These are phyloP conservation scores for Drosophila sordidula DNA, from an alignment of 2,888 invertebrate genomes.

Conservation along the genomic window DNA sequence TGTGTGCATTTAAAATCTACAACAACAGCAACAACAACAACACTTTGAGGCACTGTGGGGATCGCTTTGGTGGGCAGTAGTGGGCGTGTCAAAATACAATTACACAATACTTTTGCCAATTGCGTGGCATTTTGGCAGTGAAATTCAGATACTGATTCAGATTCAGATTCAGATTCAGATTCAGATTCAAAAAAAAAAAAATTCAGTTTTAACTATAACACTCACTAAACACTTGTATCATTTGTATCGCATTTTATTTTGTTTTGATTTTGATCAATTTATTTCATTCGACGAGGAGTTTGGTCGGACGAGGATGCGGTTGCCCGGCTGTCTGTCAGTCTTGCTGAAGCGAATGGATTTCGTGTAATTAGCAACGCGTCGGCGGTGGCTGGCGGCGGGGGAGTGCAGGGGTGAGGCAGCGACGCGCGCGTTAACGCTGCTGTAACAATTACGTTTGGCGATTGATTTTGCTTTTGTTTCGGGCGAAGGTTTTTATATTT, in stretches of 20 bases:
- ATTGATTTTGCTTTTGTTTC: conserved; percentile 41
- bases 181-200: conserved; percentile 20
- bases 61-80: conserved; percentile 18
- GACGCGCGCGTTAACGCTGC: conserved; percentile 58
- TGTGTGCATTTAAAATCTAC: conserved; percentile 43
- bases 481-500: conserved; percentile 58
- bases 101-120: conserved; percentile 53
- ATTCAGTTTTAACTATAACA: conserved; percentile 15
- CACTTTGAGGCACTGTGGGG: conserved; percentile 41
- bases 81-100: conserved; percentile 45
- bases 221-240: conserved; percentile 31
- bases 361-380: conserved; percentile 53
- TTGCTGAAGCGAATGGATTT: conserved; percentile 49
- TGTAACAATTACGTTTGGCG: conserved; percentile 47
- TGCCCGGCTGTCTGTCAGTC: conserved; percentile 17
- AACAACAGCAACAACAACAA: conserved; percentile 16
- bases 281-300: conserved; percentile 16
- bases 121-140: conserved; percentile 59
- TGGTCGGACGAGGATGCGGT: conserved; percentile 17
- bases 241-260: conserved; percentile 30
- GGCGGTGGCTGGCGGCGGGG: conserved; percentile 4
- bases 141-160: conserved; percentile 19
- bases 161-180: conserved; percentile 17
- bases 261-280: conserved; percentile 7
- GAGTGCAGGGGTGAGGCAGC: conserved; percentile 24